Evolutionary conservation across 2,113 vertebrate genomes (phyloP).

Genomic region (Erpornis zantholeuca): DNA sequence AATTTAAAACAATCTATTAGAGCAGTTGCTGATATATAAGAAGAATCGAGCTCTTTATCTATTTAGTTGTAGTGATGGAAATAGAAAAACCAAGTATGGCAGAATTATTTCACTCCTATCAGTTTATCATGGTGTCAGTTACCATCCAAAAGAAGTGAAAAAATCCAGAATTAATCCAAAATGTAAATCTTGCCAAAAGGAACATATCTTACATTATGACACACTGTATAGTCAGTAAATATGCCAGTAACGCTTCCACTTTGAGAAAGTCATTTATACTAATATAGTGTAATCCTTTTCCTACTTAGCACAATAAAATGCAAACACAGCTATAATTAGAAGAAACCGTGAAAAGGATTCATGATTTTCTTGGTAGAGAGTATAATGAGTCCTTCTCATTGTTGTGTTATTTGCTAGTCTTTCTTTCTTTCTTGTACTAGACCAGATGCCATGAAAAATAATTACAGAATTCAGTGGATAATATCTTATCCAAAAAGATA

Average conservation of each 20-base stretch:
- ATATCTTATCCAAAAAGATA: not conserved
- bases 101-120: not conserved
- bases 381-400: not conserved
- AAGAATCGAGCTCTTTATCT: not conserved
- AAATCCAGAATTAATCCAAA: not conserved
- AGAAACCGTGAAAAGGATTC: not conserved
- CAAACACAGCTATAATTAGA: not conserved
- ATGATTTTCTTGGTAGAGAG: not conserved
- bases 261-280: not conserved
- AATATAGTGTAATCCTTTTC: not conserved
- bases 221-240: not conserved
- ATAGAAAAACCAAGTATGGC: not conserved
- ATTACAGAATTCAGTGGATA: not conserved
- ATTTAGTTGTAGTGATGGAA: not conserved
- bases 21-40: not conserved
- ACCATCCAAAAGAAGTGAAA: not conserved
- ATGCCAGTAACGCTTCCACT: not conserved
- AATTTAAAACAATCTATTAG: not conserved
- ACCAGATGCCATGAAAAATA: not conserved
- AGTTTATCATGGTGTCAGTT: not conserved
- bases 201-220: not conserved
- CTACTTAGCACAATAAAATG: not conserved
- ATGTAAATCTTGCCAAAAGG: not conserved
- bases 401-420: not conserved
- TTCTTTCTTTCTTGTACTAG: not conserved